Evolutionary conservation across 2,113 vertebrate genomes (phyloP), one percentile per base, ranked within the genome.

Genomic region (Xyrauchen texanus): DNA sequence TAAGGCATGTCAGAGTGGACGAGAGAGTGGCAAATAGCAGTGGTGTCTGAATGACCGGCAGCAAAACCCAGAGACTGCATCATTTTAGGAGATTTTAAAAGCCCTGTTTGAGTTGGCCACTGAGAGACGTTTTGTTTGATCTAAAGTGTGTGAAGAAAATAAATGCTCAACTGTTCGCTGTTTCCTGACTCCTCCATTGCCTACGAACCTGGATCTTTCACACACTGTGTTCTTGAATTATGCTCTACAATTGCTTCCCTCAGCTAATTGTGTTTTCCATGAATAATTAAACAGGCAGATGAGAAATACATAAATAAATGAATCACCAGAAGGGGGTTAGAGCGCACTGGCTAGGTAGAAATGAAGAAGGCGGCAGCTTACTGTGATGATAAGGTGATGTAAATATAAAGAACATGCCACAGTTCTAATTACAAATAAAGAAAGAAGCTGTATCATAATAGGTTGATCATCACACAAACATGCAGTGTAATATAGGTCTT

Each of bases 231-330:
- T 49, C 44, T 70, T 46, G 16, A 67, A 42, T 15, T 21, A 73
- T 16, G 7, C 42, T 21, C 55, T 45, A 58, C 61, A 69, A 68
- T 64, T 78, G 61, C 44, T 63, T 77, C 62, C 71, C 79, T 3
- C 75, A n/a, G 79, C 81, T 86, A 82, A 90, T 84, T 90, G 79
- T 81, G 81, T 83, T 84, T 74, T 68, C 78, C 61, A 89, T 90
- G 81, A 91, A 92, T 92, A 86, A 90, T 90, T 89, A 83, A 93
- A 76, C 85, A 84, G 76, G 67, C 57, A 81, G 73, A 83, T 61
- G 63, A 85, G 82, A 82, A 67, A 83, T 80, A 84, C 84, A 91
- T 91, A 84, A 90, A 91, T 92, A 86, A 90, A 89, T 81, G 61
- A 88, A 75, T 75, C 60, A 75, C 58, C 47, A 64, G 60, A 75